A percentile compares a stretch with the other conserved stretches of the same genome.
Conservation (phyloP, 2,888 invertebrate species). For the Nephrotoma guestfalica region DNA sequence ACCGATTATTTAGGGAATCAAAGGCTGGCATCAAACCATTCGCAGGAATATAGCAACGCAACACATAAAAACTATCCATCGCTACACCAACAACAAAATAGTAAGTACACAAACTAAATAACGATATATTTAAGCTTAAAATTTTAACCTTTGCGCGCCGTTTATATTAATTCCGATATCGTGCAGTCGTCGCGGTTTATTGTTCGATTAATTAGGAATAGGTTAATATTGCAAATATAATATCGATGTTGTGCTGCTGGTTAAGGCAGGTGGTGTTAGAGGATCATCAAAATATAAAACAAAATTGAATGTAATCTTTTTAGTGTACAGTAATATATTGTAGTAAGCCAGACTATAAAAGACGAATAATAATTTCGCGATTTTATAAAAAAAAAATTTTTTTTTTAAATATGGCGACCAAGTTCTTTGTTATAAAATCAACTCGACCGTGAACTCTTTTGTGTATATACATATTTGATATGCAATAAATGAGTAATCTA, state of each 20-base stretch:
- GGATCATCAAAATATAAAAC: background rate
- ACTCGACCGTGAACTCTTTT: slow-evolving; percentile 25
- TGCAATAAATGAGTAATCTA: slow-evolving; percentile 4
- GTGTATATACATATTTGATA: background rate
- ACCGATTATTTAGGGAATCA: slow-evolving; percentile 10
- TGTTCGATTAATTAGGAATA: background rate
- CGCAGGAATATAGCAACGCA: background rate
- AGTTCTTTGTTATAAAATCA: slow-evolving; percentile 28
- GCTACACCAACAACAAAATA: slow-evolving; percentile 6
- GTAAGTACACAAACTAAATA: background rate
- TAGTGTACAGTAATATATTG: background rate
- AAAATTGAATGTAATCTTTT: background rate
- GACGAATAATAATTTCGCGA: background rate
- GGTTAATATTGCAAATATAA: background rate
- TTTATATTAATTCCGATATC: background rate
- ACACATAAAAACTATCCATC: slow-evolving; percentile 5
- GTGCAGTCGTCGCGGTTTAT: background rate
- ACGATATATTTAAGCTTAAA: no score
- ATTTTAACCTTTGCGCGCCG: background rate
- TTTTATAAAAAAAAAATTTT: background rate
- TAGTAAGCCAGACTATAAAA: background rate
- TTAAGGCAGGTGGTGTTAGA: background rate
- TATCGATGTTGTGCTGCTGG: background rate
- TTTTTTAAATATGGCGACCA: slow-evolving; percentile 1
- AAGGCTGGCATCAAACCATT: slow-evolving; percentile 3